Evolutionary conservation across 2,113 vertebrate genomes (phyloP).

Genomic region (Paramisgurnus dabryanus): DNA sequence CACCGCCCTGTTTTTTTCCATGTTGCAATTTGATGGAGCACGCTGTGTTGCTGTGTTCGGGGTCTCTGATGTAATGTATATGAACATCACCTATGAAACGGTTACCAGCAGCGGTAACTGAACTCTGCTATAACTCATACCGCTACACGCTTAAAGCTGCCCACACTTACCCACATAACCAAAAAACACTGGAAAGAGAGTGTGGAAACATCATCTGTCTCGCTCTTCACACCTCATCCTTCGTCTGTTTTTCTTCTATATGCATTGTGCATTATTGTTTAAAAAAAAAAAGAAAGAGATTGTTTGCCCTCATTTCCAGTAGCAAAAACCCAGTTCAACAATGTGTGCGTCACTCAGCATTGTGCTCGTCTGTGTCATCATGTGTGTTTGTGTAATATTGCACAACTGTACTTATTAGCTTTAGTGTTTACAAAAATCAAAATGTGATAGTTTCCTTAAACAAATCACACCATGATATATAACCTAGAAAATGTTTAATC

Average conservation of each 20-base stretch:
- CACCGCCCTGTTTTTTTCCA: background rate
- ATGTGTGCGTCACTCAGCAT: background rate
- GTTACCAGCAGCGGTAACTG: slow-evolving; percentile 38
- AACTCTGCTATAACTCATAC: background rate
- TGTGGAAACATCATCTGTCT: slow-evolving; percentile 22
- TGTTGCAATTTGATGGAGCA: background rate
- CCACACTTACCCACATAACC: slow-evolving; percentile 31
- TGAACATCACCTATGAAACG: background rate
- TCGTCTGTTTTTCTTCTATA: background rate
- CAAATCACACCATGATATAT: background rate
- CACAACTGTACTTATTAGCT: slow-evolving; percentile 1
- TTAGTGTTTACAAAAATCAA: background rate
- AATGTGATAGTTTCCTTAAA: background rate
- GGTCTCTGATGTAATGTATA: slow-evolving; percentile 28
- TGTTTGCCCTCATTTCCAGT: slow-evolving; percentile 8
- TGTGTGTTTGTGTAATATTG: background rate
- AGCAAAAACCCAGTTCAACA: background rate
- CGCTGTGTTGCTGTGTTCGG: background rate
- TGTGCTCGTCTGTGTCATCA: background rate
- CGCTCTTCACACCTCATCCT: background rate
- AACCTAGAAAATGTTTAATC: background rate
- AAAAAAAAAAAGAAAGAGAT: background rate
- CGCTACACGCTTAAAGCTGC: slow-evolving; percentile 6
- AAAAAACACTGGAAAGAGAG: slow-evolving; percentile 41
- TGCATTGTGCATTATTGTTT: background rate